Evolutionary conservation across 2,113 vertebrate genomes (phyloP).

Genomic region (Microcebus ravelobensis): DNA sequence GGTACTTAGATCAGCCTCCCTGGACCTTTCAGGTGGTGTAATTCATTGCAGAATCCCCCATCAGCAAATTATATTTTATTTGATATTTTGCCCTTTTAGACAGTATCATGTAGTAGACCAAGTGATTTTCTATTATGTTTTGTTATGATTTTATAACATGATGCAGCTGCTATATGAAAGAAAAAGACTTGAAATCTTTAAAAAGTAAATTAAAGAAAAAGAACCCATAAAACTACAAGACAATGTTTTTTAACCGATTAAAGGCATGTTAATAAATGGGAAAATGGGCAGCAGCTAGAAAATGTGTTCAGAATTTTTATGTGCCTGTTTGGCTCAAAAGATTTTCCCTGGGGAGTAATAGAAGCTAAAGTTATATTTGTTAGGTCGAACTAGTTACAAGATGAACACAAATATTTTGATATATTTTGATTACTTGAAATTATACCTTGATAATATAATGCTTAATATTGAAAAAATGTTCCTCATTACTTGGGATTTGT

Average conservation of each 20-base stretch:
- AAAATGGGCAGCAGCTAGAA: neutral
- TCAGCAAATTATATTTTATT: neutral
- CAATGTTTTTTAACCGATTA: neutral
- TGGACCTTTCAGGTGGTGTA: neutral
- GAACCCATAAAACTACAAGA: neutral
- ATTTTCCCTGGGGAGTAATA: neutral
- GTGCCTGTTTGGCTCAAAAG: neutral
- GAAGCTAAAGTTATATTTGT: neutral
- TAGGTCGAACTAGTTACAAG: neutral
- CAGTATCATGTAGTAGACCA: neutral
- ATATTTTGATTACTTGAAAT: neutral
- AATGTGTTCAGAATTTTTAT: neutral
- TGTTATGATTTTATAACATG: conserved; percentile 6
- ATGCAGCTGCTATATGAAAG: neutral
- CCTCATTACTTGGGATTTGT: neutral
- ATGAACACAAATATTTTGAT: neutral
- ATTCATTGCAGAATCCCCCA: neutral
- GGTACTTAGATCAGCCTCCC: neutral
- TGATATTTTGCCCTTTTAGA: neutral
- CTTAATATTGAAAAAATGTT: neutral
- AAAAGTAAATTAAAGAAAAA: neutral
- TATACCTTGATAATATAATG: neutral
- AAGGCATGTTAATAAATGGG: neutral
- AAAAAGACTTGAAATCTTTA: neutral
- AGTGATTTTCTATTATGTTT: neutral